These are phyloP conservation scores for Benitochromis conjunctus DNA, from an alignment of 2,113 vertebrate species.

Conservation along the genomic window DNA sequence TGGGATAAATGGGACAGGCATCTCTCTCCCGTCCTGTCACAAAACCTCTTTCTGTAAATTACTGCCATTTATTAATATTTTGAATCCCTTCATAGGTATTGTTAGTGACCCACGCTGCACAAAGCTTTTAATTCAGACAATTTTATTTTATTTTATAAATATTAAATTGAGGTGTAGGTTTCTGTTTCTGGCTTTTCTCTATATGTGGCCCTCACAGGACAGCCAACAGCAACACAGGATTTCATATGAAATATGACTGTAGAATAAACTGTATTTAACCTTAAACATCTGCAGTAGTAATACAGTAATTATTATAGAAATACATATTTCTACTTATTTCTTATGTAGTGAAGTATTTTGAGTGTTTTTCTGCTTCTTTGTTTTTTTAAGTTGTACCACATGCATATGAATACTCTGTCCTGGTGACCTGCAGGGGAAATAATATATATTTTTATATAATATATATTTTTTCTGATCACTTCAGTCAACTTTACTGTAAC, in stretches of 20 bases:
- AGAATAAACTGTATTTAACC: background rate
- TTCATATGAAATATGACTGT: background rate
- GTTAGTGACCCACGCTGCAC: rapidly evolving
- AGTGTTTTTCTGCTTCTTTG: background rate
- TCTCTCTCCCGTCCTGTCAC: background rate
- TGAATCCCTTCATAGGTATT: background rate
- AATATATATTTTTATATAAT: no score
- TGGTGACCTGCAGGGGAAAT: background rate
- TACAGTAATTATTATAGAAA: background rate
- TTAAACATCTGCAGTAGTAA: background rate
- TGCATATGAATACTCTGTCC: background rate
- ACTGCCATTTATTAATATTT: background rate
- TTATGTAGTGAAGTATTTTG: background rate
- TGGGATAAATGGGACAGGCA: background rate
- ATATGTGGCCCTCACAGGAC: background rate
- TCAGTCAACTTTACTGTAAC: background rate
- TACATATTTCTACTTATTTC: background rate
- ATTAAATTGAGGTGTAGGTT: background rate
- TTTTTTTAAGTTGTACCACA: background rate
- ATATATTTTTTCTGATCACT: no score
- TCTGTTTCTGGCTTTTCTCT: background rate
- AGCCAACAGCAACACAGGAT: background rate
- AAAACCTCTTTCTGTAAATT: background rate
- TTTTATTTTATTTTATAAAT: background rate
- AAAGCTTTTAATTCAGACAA: background rate